Evolutionary conservation across 1,140 invertebrate genomes (phyloP).

Genomic region (Camponotus vicinus): DNA sequence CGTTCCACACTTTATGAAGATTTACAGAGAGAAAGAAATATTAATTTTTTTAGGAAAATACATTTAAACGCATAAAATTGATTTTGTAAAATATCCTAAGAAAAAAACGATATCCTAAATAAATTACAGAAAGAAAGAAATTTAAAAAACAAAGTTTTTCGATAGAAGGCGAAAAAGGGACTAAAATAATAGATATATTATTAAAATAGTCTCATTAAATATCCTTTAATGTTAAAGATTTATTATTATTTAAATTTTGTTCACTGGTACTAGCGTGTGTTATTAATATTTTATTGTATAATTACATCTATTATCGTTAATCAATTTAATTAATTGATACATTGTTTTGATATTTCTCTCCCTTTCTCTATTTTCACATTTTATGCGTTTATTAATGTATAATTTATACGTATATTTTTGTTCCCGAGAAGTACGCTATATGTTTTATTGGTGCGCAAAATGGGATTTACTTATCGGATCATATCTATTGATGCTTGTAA

Average conservation of each 20-base stretch:
- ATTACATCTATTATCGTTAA: background rate
- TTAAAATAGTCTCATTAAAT: no score
- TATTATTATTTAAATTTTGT: no score
- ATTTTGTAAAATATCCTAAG: background rate
- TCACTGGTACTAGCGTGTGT: no score
- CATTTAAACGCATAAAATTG: background rate
- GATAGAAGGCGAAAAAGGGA: no score
- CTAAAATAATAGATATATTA: no score
- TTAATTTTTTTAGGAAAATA: background rate
- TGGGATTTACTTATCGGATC: constrained; percentile 27
- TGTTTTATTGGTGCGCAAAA: background rate
- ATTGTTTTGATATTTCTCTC: background rate
- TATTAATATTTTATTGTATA: no score
- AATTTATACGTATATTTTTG: background rate
- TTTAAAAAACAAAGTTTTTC: no score
- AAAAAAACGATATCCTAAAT: no score
- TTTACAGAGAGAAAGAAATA: constrained; percentile 5
- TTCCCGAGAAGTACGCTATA: background rate
- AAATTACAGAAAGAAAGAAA: no score
- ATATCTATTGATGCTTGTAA: constrained; percentile 26
- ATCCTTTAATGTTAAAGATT: no score
- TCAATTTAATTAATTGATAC: background rate
- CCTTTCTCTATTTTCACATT: background rate
- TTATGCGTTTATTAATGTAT: constrained; percentile 8
- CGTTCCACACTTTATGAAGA: background rate